Evolutionary conservation across 2,113 vertebrate species (phyloP).

Genomic region (Embiotoca jacksoni): DNA sequence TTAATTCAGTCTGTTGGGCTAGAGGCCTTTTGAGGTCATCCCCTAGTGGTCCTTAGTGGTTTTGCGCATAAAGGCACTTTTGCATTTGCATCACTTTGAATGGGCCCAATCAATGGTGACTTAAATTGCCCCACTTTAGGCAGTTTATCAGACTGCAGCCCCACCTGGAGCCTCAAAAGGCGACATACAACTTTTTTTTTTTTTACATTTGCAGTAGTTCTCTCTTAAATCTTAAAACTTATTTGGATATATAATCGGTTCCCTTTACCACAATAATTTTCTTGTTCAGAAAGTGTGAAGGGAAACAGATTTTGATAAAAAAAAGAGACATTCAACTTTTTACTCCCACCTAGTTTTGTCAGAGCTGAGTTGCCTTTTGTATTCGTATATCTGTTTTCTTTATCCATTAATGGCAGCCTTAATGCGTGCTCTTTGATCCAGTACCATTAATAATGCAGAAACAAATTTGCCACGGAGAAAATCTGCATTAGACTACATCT

Average conservation of each 20-base stretch:
- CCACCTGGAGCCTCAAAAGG: not conserved
- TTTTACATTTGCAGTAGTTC: too few relatives aligned
- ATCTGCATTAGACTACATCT: conserved; percentile 17
- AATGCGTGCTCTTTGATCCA: not conserved
- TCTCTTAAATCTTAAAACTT: too few relatives aligned
- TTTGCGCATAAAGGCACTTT: too few relatives aligned
- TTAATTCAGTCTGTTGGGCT: too few relatives aligned
- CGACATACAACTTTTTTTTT: not conserved
- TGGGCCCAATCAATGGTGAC: not conserved
- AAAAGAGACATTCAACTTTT: not conserved
- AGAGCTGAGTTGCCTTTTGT: not conserved
- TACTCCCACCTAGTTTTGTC: not conserved
- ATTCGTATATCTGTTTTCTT: not conserved
- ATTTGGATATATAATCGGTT: too few relatives aligned
- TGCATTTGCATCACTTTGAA: too few relatives aligned
- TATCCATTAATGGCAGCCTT: not conserved
- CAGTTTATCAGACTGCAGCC: not conserved
- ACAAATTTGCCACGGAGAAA: conserved; percentile 23
- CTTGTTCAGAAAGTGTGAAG: too few relatives aligned
- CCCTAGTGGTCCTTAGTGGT: too few relatives aligned
- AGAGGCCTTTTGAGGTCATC: too few relatives aligned
- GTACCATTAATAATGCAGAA: not conserved
- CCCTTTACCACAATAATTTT: too few relatives aligned
- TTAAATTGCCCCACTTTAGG: not conserved
- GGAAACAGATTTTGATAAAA: too few relatives aligned